Evolutionary conservation across 2,113 vertebrate species (phyloP).

Genomic region (Indri indri): DNA sequence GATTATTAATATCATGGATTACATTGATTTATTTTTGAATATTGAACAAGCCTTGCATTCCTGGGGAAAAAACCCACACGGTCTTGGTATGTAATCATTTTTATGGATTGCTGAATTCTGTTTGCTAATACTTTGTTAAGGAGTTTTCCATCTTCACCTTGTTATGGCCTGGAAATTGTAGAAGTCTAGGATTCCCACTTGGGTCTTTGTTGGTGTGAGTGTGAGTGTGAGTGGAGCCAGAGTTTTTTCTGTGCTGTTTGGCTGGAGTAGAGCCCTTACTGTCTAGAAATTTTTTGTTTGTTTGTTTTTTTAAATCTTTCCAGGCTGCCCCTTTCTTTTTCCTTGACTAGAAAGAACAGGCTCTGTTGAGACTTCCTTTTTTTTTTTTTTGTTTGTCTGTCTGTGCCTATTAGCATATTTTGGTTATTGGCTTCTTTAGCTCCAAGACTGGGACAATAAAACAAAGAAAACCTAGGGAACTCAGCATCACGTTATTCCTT

Average conservation of each 20-base stretch:
- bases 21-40: background rate
- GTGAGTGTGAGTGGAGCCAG: background rate
- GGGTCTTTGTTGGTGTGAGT: background rate
- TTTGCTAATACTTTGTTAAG: constrained; percentile 23
- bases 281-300: background rate
- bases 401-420: background rate
- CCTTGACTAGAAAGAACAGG: background rate
- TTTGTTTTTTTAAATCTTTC: background rate
- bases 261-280: background rate
- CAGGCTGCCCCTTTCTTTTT: background rate
- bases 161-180: background rate
- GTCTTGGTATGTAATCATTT: background rate
- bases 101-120: background rate
- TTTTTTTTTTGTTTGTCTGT: background rate
- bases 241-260: background rate
- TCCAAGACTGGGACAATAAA: background rate
- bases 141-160: background rate
- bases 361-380: background rate
- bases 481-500: background rate
- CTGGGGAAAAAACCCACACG: background rate
- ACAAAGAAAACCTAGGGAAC: background rate
- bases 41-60: background rate
- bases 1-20: background rate
- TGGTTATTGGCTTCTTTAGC: background rate
- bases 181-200: background rate